These are phyloP conservation scores for Elgonia sp. DNA, from an alignment of 2,888 invertebrate species.

Conservation along the genomic window DNA sequence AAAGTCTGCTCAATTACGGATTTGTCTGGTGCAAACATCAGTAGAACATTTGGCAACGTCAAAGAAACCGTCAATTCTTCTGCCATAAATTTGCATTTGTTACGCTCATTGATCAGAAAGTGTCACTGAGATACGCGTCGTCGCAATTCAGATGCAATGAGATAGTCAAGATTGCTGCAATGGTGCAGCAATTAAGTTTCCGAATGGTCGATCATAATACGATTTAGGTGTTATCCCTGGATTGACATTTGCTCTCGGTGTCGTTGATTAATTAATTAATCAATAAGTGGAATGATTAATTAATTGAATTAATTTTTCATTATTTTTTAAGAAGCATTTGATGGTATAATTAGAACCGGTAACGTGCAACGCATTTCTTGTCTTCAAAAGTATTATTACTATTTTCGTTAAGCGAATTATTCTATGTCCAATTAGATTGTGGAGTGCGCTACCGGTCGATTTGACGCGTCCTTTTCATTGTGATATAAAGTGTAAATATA, in stretches of 20 bases:
- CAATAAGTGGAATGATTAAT: neutral
- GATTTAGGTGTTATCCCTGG: neutral
- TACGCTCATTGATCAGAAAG: neutral
- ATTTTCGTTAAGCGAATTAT: conserved; percentile 13
- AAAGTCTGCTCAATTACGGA: neutral
- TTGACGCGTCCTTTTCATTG: neutral
- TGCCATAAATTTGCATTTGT: conserved; percentile 4
- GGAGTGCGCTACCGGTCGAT: neutral
- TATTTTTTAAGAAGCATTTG: neutral
- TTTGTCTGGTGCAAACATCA: neutral
- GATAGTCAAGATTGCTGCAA: neutral
- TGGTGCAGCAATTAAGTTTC: neutral
- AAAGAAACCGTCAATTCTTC: neutral
- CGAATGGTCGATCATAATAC: neutral
- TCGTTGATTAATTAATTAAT: neutral
- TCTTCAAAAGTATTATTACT: conserved; percentile 38
- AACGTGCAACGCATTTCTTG: neutral
- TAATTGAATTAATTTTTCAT: too few relatives aligned
- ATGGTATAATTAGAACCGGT: neutral
- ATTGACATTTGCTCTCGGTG: neutral
- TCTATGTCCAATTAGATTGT: neutral
- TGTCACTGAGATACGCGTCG: neutral
- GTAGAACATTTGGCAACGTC: neutral
- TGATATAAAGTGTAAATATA: conserved; percentile 21
- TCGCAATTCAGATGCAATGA: neutral